Base-by-base conservation (phyloP, 2,113 vertebrate genomes). In the Periophthalmodon schlosseri region DNA sequence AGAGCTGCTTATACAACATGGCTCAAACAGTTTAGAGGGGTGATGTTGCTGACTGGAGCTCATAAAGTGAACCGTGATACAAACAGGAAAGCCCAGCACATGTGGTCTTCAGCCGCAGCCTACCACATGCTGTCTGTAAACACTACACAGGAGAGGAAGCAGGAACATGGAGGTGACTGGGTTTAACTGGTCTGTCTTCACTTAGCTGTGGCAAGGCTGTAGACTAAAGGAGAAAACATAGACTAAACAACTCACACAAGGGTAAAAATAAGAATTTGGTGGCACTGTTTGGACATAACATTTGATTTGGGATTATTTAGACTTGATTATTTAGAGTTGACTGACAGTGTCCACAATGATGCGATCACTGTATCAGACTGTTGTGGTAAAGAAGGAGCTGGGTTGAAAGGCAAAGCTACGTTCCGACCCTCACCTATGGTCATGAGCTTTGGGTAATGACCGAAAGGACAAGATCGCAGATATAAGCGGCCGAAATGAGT, bases 61-160 rank as follows among this genome's bases (percentile, higher is more conserved):
- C 79, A 28, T 74, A 75, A 83, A 83, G 77, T 28, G 0, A 23
- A 76, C 24, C 3, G 7, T 74, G 71, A 47, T 70, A 76, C 44
- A 82, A 73, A 75, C 68, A 76, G 44, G 71, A 78, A 70, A 69
- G 61, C 69, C 66, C 70, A 20, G 11, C 72, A 77, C 33, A 54
- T 76, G 69, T 69, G 72, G 68, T 52, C 68, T 67, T 47, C 78
- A 36, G 76, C 28, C 50, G 18, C n/a, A 52, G 73, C 66, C 67
- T 49, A 69, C 75, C 20, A 14, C 54, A 57, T 6, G 54, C 54
- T n/a, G 33, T 44, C 54, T 66, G 72, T 75, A 68, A 83, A 81
- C 70, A 75, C 65, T 28, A 82, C 49, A 52, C 15, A 39, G 36
- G 36, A 39, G 8, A 9, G 8, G 8, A 9, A 39, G 5, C 5